Base-by-base conservation (phyloP, 2,113 vertebrate species). In the Colius striatus region DNA sequence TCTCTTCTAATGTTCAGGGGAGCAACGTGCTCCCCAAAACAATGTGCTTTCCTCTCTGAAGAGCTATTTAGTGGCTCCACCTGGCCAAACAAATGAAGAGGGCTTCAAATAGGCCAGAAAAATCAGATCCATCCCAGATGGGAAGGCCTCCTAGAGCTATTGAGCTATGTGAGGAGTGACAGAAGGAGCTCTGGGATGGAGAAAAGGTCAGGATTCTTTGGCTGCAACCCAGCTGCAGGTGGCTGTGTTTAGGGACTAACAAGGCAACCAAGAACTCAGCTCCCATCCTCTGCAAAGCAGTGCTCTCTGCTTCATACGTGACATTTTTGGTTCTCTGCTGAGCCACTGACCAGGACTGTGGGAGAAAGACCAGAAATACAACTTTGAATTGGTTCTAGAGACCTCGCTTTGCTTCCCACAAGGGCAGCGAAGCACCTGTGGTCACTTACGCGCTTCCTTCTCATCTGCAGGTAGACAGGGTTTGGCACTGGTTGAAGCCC, bases 401-500 rank as follows among this genome's bases (percentile, higher is more conserved):
- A 30, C 26, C n/a, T 74, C 3, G 2, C 22, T 43, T 74, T 67
- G 21, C 38, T 45, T 74, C 55, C 55, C 11, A 4, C 7, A 6
- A 13, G 19, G 45, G 27, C 53, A 72, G n/a, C 21, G 58, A 43
- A 21, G 7, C 21, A 53, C n/a, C 43, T 2, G 1, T 66, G 58
- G n/a, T 73, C 77, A 53, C 3, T 7, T 8, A 34, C 22, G 34
- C 60, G 57, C 48, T 41, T 38, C 47, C 53, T 54, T 61, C 76
- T 50, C 9, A 25, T 11, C 34, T 38, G 29, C 45, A 79, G 51
- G 16, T 55, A 34, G 9, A 30, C 51, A 27, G 21, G 30, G 38
- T 29, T n/a, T 0, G 5, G 72, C 1, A 1, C n/a, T 17, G 43
- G 29, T 6, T 19, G 20, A 53, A 36, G 11, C 45, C 54, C 20